Base-by-base conservation (phyloP, 2,797 vertebrate genomes). In the Meda fulgida region DNA sequence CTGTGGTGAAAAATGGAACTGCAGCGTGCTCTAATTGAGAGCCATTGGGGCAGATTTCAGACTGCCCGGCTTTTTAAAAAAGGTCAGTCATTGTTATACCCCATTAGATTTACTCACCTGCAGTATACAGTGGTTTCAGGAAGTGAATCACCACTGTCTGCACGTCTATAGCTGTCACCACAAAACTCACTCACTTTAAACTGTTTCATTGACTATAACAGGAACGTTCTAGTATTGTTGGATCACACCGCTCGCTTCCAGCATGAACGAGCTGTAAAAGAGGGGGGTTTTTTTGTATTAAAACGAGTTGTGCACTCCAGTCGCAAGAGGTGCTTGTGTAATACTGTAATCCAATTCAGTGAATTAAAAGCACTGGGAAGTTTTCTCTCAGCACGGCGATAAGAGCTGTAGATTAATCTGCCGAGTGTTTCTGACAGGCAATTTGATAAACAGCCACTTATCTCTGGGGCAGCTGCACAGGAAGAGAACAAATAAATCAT, bases 401-500 rank as follows among this genome's bases (percentile, higher is more conserved):
- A 91, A 90, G 88, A 88, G 85, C 60, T 81, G 87, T 71, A 89
- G 91, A 94, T 93, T 93, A 92, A 94, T 94, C 88, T 86, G 85
- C 55, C 80, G 78, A 88, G 79, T 80, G 84, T 87, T 91, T 92
- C 91, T 91, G 86, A 86, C 86, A 84, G 88, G 87, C 88, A 90
- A 88, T 92, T 92, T 93, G 91, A 93, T 92, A 91, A 93, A 92
- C 90, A 92, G 90, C 89, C 88, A 91, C 90, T 93, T 92, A 91
- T 93, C 93, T 92, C 91, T 88, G 88, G 91, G 91, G 90, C 90
- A 91, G 88, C 86, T 90, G 65, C 51, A 80, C 78, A 89, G 86
- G 88, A 92, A 91, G 71, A 80, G 82, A 81, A 69, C 87, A 79
- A 91, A 92, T 90, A 87, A 86, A 92, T 92, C 67, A 87, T 80